Base-by-base conservation (phyloP, 2,797 vertebrate species). In the Danio jaintianensis region DNA sequence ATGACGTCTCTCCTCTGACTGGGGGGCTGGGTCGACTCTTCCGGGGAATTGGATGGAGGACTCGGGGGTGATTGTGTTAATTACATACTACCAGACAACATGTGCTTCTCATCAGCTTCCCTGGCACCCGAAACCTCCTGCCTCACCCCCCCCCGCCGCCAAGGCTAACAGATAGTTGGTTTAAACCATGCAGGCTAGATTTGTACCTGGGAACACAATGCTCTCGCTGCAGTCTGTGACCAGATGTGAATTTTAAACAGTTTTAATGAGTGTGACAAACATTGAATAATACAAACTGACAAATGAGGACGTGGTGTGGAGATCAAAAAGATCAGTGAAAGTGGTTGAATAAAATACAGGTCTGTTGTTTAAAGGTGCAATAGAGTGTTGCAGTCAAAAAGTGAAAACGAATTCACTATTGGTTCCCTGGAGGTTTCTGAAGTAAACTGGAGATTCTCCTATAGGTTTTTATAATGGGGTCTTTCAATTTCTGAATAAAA, bases 61-160 rank as follows among this genome's bases (percentile, higher is more conserved):
- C 79, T 59, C 11, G 74, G 86, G 87, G 85, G 87, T 83, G 90
- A 91, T 88, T 91, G 91, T 88, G 89, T 90, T 93, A 93, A 94
- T 94, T 93, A 90, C 92, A 92, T 86, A 89, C 90, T 90, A 90
- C 91, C 91, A 93, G 91, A 90, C 91, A 92, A 91, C 93, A 94
- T 94, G 92, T 94, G 93, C 92, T 94, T 94, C 93, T 91, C 92
- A 93, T 94, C 93, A 94, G 89, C 53, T 88, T 85, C 86, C 84
- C 87, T 86, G 91, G 88, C 90, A 89, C 90, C 89, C 87, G 88
- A 90, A 85, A 88, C 90, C 88, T 63, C 3, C 50, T 87, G 85
- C 86, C 83, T 87, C 87, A 91, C 87, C 90, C 89, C 90, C 89
- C 87, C 89, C 89, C 86, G 87, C 90, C 88, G 55, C 5, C 42